Conservation (phyloP, 1,140 invertebrate species). For the Monochamus saltuarius region DNA sequence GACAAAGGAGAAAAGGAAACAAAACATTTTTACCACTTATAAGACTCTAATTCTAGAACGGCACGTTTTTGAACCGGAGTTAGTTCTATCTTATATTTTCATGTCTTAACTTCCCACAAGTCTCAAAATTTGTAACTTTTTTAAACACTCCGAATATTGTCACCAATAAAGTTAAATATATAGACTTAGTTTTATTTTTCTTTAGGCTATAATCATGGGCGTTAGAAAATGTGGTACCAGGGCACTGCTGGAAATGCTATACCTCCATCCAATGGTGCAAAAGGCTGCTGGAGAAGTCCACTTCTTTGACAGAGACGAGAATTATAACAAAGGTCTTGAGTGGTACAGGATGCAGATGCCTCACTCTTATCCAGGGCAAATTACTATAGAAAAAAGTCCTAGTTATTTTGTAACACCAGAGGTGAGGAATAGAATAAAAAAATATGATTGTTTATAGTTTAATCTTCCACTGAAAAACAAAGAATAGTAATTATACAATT, state of each 20-base stretch:
- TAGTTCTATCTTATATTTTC: too few relatives aligned
- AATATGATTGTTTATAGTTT: not conserved
- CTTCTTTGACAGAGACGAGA: constrained; percentile 91
- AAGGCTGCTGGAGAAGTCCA: constrained; percentile 92
- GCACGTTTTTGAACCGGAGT: too few relatives aligned
- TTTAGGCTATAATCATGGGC: constrained; percentile 85
- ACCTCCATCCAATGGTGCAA: constrained; percentile 88
- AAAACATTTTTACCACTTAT: too few relatives aligned
- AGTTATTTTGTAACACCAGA: constrained; percentile 96
- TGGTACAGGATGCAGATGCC: constrained; percentile 95
- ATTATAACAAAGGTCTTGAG: constrained; percentile 85
- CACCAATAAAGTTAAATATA: too few relatives aligned
- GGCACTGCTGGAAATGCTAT: constrained; percentile 91
- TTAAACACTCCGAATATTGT: too few relatives aligned
- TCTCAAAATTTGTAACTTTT: too few relatives aligned
- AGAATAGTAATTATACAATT: too few relatives aligned
- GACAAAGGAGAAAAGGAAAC: too few relatives aligned
- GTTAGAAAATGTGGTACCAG: constrained; percentile 92
- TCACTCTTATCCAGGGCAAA: constrained; percentile 81
- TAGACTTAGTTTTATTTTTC: not conserved
- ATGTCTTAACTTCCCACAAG: too few relatives aligned
- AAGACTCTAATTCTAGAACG: too few relatives aligned
- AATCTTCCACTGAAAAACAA: too few relatives aligned
- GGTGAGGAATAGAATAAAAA: constrained; percentile 55
- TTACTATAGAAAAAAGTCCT: constrained; percentile 97